phyloP scores from a whole-genome alignment of 2,113 vertebrate species.

The Campylomormyrus tamandua region DNA sequence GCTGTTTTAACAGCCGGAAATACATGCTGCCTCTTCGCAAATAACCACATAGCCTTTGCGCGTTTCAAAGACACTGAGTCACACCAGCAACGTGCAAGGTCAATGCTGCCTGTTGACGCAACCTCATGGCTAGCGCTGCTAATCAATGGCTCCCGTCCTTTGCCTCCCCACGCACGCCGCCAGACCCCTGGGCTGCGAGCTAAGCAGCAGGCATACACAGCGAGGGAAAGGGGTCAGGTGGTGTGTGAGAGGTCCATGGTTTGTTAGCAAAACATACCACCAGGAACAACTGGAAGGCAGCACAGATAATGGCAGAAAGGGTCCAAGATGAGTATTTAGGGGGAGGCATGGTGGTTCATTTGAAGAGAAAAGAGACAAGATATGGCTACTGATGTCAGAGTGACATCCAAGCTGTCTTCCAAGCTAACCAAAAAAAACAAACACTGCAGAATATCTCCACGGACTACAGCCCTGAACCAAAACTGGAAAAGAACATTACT shows the following conservation, averaged over 20 bases:
- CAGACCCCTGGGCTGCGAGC: not conserved
- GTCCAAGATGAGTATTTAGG: not conserved
- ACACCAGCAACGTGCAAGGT: not conserved
- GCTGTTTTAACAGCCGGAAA: not conserved
- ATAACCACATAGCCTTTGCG: not conserved
- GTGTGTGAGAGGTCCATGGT: not conserved
- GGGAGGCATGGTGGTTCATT: not conserved
- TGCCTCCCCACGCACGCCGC: not conserved
- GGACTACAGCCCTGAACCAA: not conserved
- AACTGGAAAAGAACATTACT: not conserved
- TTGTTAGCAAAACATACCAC: not conserved
- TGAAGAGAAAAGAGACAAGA: not conserved
- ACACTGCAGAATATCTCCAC: not conserved
- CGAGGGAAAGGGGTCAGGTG: not conserved
- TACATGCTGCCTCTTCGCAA: not conserved
- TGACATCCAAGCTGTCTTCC: not conserved
- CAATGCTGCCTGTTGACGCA: not conserved
- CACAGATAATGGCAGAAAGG: not conserved
- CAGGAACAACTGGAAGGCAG: not conserved
- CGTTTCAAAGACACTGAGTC: not conserved
- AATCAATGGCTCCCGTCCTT: not conserved
- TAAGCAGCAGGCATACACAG: not conserved
- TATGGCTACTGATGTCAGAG: not conserved
- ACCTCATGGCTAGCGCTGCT: not conserved
- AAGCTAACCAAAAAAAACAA: not conserved